Evolutionary conservation across 2,113 vertebrate genomes (phyloP).

Genomic region (Alouatta palliata): DNA sequence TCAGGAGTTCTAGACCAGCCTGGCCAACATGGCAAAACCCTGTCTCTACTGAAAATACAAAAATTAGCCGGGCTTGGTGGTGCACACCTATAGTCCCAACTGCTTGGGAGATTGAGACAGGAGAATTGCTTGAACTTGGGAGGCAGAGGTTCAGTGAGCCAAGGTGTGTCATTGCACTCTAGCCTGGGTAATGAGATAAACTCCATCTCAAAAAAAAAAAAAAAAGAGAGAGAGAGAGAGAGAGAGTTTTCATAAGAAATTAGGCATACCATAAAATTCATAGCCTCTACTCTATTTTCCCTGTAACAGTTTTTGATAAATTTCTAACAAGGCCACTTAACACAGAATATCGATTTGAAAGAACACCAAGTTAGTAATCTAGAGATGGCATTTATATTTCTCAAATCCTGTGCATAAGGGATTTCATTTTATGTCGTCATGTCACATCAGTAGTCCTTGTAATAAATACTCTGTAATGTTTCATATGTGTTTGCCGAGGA

Average conservation of each 20-base stretch:
- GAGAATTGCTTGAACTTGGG: too few species aligned
- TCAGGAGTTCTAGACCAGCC: too few species aligned
- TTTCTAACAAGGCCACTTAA: not conserved
- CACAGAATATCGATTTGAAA: not conserved
- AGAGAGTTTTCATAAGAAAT: not conserved
- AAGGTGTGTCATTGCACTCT: too few species aligned
- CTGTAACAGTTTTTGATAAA: not conserved
- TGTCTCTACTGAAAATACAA: too few species aligned
- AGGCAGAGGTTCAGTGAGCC: too few species aligned
- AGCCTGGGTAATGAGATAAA: too few species aligned
- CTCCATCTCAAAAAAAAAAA: too few species aligned
- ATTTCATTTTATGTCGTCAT: not conserved
- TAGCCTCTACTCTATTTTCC: not conserved
- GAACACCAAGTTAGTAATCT: not conserved
- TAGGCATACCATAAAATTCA: not conserved
- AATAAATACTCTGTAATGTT: not conserved
- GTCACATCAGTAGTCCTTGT: not conserved
- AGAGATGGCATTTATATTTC: not conserved
- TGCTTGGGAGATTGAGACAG: too few species aligned
- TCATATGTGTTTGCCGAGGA: not conserved
- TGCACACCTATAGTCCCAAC: too few species aligned
- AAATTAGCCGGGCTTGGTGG: too few species aligned
- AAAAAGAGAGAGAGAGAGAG: too few species aligned
- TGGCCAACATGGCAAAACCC: too few species aligned
- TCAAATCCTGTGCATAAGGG: not conserved